These are phyloP conservation scores for Misgurnus mizolepis DNA, from an alignment of 2,113 vertebrate species.

Conservation along the genomic window DNA sequence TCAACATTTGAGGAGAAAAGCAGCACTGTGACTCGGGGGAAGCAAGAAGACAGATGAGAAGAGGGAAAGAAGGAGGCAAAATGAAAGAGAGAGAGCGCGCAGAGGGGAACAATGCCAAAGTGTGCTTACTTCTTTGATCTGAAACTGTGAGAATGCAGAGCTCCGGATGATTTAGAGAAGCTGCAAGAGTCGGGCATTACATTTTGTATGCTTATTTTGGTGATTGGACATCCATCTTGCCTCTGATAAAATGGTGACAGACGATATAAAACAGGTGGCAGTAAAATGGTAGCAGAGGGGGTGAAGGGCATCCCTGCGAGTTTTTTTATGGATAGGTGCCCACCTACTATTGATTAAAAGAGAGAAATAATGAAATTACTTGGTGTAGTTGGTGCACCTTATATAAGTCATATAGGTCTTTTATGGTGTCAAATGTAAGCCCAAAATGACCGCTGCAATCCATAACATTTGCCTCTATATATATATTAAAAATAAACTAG, in stretches of 20 bases:
- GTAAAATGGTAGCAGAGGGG: slow-evolving; percentile 7
- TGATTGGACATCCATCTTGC: slow-evolving; percentile 40
- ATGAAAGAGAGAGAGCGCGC: background rate
- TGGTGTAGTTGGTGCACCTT: too few species aligned
- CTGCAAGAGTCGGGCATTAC: slow-evolving; percentile 39
- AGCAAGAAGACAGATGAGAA: slow-evolving; percentile 23
- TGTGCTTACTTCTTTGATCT: too few species aligned
- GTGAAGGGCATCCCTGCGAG: too few species aligned
- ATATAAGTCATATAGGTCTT: too few species aligned
- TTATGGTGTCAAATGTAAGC: too few species aligned
- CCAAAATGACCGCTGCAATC: too few species aligned
- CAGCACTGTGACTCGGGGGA: slow-evolving; percentile 31
- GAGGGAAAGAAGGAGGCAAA: slow-evolving; percentile 7
- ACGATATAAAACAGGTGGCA: slow-evolving; percentile 37
- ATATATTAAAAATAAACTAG: too few species aligned
- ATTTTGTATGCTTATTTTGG: slow-evolving; percentile 48
- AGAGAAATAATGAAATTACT: too few species aligned
- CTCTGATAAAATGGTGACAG: slow-evolving; percentile 44
- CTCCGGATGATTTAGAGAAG: slow-evolving; percentile 34
- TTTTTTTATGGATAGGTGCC: too few species aligned
- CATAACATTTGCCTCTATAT: too few species aligned
- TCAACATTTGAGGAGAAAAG: slow-evolving; percentile 37
- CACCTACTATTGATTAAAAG: too few species aligned
- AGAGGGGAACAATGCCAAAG: slow-evolving; percentile 9
- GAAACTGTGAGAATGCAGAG: too few species aligned